Conservation (phyloP, 2,888 invertebrate genomes). For the Latrodectus hesperus region DNA sequence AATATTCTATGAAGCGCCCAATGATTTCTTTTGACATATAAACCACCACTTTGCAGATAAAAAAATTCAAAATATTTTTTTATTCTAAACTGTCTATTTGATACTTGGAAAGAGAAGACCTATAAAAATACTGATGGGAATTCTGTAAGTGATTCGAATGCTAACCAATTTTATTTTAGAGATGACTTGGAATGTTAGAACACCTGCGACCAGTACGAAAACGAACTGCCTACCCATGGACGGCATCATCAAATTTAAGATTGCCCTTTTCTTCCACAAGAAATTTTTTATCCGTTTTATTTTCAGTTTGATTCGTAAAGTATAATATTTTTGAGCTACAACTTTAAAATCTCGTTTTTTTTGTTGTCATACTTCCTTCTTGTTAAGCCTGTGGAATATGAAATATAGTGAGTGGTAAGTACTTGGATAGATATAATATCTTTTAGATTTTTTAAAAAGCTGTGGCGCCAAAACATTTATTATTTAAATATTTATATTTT, state of each 20-base stretch:
- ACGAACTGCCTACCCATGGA: conserved; percentile 41
- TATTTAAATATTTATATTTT: conserved; percentile 22
- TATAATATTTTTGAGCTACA: conserved; percentile 29
- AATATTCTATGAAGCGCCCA: no score
- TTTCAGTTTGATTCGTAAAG: conserved; percentile 40
- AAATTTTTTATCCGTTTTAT: conserved; percentile 32
- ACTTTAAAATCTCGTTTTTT: conserved; percentile 43
- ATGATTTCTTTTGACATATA: no score
- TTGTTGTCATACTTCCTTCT: not conserved
- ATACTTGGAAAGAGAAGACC: conserved; percentile 24
- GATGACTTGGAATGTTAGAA: conserved; percentile 47
- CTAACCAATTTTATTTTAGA: conserved; percentile 62
- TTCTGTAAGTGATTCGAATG: conserved; percentile 54
- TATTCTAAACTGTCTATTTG: conserved; percentile 24
- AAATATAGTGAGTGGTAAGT: conserved; percentile 41
- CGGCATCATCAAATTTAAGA: conserved; percentile 61
- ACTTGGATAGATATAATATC: conserved; percentile 39
- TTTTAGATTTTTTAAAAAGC: not conserved
- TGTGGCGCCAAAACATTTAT: no score
- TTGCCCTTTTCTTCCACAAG: conserved; percentile 28
- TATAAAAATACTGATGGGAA: conserved; percentile 56
- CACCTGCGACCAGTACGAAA: conserved; percentile 52
- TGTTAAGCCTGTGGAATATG: not conserved
- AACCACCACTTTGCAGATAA: conserved; percentile 17
- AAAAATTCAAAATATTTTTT: conserved; percentile 51